Evolutionary conservation across 2,113 vertebrate genomes (phyloP).

Genomic region (Nycticryphes semicollaris): DNA sequence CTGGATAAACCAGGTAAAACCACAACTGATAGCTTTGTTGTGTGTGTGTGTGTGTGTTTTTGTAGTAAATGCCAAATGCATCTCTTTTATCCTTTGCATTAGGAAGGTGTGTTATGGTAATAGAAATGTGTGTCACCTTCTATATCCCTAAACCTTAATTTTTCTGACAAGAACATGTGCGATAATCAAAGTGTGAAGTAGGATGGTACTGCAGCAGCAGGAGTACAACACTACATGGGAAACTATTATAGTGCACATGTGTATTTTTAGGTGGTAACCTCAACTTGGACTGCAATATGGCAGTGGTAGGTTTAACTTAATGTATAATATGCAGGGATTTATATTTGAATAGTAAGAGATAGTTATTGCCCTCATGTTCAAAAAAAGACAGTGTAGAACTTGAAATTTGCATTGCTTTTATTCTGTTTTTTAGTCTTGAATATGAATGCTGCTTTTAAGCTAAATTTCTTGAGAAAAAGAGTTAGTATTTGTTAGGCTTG

Average conservation of each 20-base stretch:
- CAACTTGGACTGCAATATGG: background rate
- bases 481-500: background rate
- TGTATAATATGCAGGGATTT: background rate
- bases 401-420: background rate
- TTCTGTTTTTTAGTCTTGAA: background rate
- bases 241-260: background rate
- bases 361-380: background rate
- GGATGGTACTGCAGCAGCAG: background rate
- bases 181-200: background rate
- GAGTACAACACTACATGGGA: background rate
- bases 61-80: background rate
- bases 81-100: background rate
- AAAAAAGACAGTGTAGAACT: background rate
- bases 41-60: background rate
- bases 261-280: background rate
- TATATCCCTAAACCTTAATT: background rate
- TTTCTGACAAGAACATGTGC: background rate
- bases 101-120: background rate
- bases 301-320: background rate
- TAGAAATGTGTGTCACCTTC: background rate
- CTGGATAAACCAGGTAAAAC: background rate
- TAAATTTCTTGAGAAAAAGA: background rate
- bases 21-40: background rate
- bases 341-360: background rate
- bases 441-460: background rate